Conservation (phyloP, 2,113 vertebrate species). For the Ariopsis seemanni region DNA sequence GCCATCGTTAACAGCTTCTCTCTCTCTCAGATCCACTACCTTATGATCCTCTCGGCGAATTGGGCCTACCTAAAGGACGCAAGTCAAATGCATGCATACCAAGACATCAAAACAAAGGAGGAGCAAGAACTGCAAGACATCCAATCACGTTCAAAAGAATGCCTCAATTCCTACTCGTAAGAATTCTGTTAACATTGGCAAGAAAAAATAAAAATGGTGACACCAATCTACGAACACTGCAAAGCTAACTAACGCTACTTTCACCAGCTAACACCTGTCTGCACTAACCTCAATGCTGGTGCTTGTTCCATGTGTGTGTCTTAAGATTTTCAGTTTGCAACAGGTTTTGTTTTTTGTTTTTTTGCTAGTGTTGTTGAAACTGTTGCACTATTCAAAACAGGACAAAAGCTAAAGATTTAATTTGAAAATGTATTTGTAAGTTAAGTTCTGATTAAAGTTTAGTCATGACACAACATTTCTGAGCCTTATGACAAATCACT, state of each 20-base stretch:
- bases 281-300: neutral
- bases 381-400: neutral
- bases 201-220: neutral
- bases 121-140: slow-evolving; percentile 98
- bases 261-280: slow-evolving; percentile 78
- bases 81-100: slow-evolving; percentile 98
- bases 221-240: slow-evolving; percentile 59
- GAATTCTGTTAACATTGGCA: slow-evolving; percentile 53
- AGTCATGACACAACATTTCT: neutral
- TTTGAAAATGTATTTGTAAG: neutral
- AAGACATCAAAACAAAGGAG: slow-evolving; percentile 98
- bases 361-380: neutral
- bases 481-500: neutral
- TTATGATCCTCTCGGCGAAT: slow-evolving; percentile 99
- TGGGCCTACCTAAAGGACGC: slow-evolving; percentile 99
- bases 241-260: slow-evolving; percentile 76
- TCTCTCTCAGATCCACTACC: slow-evolving; percentile 99
- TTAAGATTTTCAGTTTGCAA: neutral
- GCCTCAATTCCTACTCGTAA: slow-evolving; percentile 99
- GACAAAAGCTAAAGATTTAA: neutral
- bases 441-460: neutral
- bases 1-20: slow-evolving; percentile 91
- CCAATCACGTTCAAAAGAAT: slow-evolving; percentile 97
- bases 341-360: neutral
- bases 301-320: rapidly evolving